Evolutionary conservation across 2,888 invertebrate species (phyloP).

Genomic region (Lucinisca nassula): DNA sequence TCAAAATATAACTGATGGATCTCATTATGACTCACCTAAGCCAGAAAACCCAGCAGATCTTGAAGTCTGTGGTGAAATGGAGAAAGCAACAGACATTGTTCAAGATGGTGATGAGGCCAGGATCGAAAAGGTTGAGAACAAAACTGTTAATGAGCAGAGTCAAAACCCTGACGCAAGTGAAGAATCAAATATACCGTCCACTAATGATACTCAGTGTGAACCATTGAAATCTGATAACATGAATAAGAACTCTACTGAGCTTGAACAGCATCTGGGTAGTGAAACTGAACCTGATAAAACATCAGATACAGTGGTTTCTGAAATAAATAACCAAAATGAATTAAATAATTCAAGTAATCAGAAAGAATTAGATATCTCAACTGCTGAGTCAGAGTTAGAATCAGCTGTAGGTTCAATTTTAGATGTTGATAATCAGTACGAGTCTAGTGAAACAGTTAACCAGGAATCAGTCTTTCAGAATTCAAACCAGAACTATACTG

Average conservation of each 20-base stretch:
- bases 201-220: neutral
- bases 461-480: neutral
- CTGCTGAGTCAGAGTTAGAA: constrained; percentile 58
- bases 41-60: constrained; percentile 63
- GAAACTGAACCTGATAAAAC: constrained; percentile 29
- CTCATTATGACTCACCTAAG: constrained; percentile 37
- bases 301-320: constrained; percentile 17
- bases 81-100: constrained; percentile 47
- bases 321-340: neutral
- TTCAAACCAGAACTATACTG: neutral
- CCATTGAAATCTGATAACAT: neutral
- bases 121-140: constrained; percentile 69
- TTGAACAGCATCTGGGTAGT: neutral
- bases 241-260: neutral
- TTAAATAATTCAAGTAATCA: constrained; percentile 21
- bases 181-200: constrained; percentile 3
- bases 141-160: neutral
- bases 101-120: constrained; percentile 69
- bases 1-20: constrained; percentile 20
- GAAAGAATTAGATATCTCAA: constrained; percentile 40
- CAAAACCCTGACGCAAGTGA: neutral
- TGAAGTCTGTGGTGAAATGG: constrained; percentile 76
- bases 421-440: constrained; percentile 30
- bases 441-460: constrained; percentile 41
- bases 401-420: constrained; percentile 65